Base-by-base conservation (phyloP, 2,797 vertebrate species). In the Urophycis tenuis region DNA sequence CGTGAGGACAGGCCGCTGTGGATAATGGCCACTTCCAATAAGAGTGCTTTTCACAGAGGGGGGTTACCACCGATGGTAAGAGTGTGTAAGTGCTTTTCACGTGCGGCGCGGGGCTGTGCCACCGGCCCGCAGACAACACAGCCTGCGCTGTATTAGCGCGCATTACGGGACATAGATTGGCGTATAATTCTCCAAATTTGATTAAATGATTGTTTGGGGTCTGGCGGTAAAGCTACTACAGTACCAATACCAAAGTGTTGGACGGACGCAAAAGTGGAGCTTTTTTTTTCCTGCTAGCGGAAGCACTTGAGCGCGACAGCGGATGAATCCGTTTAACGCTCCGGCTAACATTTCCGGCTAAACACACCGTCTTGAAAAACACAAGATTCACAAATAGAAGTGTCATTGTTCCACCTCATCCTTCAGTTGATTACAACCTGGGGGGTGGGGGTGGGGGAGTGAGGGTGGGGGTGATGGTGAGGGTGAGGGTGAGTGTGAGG, bases 11-110 rank as follows among this genome's bases (percentile, higher is more conserved):
- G 87, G 89, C 86, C 91, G 9, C 90, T 87, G 84, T 75, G 89
- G 91, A 90, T 91, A 91, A 92, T 90, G 87, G 90, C 84, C 78
- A 92, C 91, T 92, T 90, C 85, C 87, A 84, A 86, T 89, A 87
- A 91, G 90, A 91, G 89, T 84, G 87, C 90, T 92, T 90, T 90
- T 86, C 87, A 87, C 86, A 83, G 85, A 90, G 88, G 88, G 88
- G 88, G 90, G 88, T 90, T 87, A 88, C 83, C 89, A 91, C 88
- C 90, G 88, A 87, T 88, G 91, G 85, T 89, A 86, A 90, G 91
- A 89, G 90, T 89, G 88, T 87, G 83, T 89, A 84, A 92, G 91
- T 90, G 91, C 90, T 91, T 90, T 91, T 90, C 87, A 89, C 81
- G 41, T 85, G 83, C 84, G 79, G 75, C 81, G 86, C 81, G 86